phyloP scores from a whole-genome alignment of 2,888 invertebrate genomes.

The Dusona sp. region DNA sequence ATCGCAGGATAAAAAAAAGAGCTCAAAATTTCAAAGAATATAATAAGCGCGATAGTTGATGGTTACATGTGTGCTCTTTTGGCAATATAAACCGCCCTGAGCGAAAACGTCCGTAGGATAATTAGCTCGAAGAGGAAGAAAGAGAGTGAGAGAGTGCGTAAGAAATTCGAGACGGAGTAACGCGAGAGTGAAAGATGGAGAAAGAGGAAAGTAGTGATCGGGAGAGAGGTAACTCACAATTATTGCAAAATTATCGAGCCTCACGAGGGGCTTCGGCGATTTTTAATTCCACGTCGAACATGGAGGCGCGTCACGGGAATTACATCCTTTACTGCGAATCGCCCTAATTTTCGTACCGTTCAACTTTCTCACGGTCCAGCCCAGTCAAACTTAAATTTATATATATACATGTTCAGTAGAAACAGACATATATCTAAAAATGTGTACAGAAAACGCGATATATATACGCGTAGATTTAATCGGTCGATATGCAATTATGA shows the following conservation, averaged over 20 bases:
- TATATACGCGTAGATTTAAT: not conserved
- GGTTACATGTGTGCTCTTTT: slow-evolving; percentile 43
- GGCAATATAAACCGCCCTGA: slow-evolving; percentile 45
- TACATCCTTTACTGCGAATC: slow-evolving; percentile 60
- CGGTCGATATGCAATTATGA: not conserved
- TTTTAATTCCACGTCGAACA: slow-evolving; percentile 59
- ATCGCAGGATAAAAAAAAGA: not conserved
- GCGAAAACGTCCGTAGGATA: slow-evolving; percentile 47
- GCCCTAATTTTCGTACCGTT: slow-evolving; percentile 50
- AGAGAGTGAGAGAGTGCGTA: slow-evolving; percentile 9
- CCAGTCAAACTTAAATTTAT: slow-evolving; percentile 5
- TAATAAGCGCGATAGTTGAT: slow-evolving; percentile 51
- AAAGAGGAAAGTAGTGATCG: slow-evolving; percentile 28
- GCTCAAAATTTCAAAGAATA: not conserved
- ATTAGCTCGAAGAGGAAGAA: slow-evolving; percentile 44
- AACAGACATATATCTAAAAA: not conserved
- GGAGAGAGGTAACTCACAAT: slow-evolving; percentile 57
- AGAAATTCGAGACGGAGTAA: slow-evolving; percentile 31
- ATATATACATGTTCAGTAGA: not conserved
- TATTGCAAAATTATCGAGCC: slow-evolving; percentile 64
- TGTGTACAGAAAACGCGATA: not conserved
- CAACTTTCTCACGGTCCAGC: slow-evolving; percentile 59
- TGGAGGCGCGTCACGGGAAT: slow-evolving; percentile 58
- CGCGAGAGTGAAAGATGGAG: slow-evolving; percentile 12
- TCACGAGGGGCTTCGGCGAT: slow-evolving; percentile 45